These are phyloP conservation scores for Hippocampus guttulatus DNA, from an alignment of 2,113 vertebrate genomes.

Conservation along the genomic window DNA sequence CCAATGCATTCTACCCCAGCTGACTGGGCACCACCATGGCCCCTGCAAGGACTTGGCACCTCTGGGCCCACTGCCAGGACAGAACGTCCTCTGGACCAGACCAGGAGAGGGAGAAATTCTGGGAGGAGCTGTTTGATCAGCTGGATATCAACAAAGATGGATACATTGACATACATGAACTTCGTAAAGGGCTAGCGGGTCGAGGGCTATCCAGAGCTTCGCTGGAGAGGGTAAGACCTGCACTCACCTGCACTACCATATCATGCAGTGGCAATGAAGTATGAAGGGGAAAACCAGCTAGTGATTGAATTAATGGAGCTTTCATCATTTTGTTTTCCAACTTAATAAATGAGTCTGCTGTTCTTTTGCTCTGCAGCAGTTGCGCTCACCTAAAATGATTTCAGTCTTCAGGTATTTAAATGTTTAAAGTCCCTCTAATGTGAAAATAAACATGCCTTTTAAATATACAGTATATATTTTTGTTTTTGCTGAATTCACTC, in stretches of 20 bases:
- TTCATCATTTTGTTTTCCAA: background rate
- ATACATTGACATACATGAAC: slow-evolving; percentile 78
- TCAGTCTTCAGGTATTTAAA: too few species aligned
- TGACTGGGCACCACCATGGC: slow-evolving; percentile 43
- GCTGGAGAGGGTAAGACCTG: slow-evolving; percentile 63
- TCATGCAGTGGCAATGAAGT: background rate
- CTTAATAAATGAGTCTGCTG: background rate
- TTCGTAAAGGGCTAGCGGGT: slow-evolving; percentile 75
- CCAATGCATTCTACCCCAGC: slow-evolving; percentile 13
- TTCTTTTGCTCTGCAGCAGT: too few species aligned
- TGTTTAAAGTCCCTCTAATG: too few species aligned
- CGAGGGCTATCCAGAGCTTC: slow-evolving; percentile 66
- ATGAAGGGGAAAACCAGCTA: background rate
- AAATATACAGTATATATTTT: too few species aligned
- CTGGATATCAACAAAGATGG: slow-evolving; percentile 87
- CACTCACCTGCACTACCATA: background rate
- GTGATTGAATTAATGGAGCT: background rate
- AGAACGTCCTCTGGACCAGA: slow-evolving; percentile 42
- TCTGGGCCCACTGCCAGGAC: slow-evolving; percentile 56
- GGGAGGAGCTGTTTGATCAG: slow-evolving; percentile 80
- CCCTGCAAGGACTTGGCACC: slow-evolving; percentile 27
- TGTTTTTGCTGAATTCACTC: too few species aligned
- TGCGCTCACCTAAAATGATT: background rate
- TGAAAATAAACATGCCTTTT: too few species aligned
- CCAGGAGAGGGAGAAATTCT: slow-evolving; percentile 68